Conservation (phyloP, 2,797 vertebrate species). For the Chrosomus eos region DNA sequence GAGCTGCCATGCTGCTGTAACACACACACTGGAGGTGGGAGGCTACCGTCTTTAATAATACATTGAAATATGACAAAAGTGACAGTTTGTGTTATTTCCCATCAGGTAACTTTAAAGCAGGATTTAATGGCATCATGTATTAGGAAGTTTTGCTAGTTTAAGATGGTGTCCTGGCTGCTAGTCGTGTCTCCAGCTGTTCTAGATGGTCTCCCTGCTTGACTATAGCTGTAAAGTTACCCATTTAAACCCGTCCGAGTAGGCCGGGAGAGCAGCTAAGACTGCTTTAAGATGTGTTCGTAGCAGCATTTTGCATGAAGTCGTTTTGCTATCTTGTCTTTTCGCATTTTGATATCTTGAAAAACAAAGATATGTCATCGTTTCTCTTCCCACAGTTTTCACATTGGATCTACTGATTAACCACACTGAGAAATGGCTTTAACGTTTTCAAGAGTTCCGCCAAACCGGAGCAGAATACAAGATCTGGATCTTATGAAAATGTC, state of each 20-base stretch:
- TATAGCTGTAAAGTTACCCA: background rate
- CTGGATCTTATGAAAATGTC: background rate
- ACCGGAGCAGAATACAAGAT: slow-evolving; percentile 1
- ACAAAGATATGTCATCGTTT: background rate
- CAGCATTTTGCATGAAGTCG: background rate
- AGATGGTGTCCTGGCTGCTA: background rate
- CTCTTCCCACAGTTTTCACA: slow-evolving; percentile 3
- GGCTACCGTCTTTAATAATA: slow-evolving; percentile 1
- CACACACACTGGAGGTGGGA: slow-evolving; percentile 13
- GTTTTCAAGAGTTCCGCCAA: background rate
- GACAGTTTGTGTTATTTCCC: background rate
- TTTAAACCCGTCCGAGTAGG: background rate
- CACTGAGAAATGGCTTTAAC: background rate
- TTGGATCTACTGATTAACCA: background rate
- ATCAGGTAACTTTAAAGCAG: background rate
- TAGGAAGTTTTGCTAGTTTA: background rate
- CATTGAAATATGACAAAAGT: background rate
- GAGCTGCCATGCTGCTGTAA: slow-evolving; percentile 1
- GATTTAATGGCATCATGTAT: background rate
- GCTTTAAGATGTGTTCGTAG: background rate
- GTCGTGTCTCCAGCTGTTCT: background rate
- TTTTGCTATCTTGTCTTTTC: too few relatives aligned
- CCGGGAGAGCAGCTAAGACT: background rate
- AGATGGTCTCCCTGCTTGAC: background rate
- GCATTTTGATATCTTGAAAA: background rate